These are phyloP conservation scores for Sapajus apella DNA, from an alignment of 2,113 vertebrate species.

Conservation along the genomic window DNA sequence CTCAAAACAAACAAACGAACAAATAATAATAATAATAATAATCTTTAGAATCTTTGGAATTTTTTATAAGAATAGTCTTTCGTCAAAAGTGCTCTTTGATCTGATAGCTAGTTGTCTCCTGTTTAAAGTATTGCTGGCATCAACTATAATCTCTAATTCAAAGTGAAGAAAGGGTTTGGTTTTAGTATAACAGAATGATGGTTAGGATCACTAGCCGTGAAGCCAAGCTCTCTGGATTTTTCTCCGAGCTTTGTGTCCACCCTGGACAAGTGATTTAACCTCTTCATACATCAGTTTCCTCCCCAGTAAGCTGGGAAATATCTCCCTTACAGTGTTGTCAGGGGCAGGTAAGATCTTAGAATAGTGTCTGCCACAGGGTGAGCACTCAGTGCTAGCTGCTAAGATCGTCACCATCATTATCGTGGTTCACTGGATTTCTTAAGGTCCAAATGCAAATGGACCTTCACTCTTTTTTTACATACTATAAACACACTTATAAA, in stretches of 20 bases:
- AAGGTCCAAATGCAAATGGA: not conserved
- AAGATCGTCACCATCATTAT: rapidly evolving
- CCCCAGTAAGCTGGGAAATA: not conserved
- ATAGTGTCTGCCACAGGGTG: not conserved
- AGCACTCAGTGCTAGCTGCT: not conserved
- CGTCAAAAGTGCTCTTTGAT: not conserved
- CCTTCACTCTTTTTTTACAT: not conserved
- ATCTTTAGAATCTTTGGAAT: not conserved
- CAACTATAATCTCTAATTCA: not conserved
- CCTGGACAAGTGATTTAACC: no score
- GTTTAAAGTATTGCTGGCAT: not conserved
- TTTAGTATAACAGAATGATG: not conserved
- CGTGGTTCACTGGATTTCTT: not conserved
- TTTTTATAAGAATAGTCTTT: not conserved
- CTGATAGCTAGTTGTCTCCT: not conserved
- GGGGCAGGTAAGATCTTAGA: not conserved
- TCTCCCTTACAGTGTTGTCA: not conserved
- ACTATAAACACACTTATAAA: not conserved
- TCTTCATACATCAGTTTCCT: not conserved
- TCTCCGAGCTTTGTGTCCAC: not conserved
- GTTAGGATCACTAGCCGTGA: not conserved
- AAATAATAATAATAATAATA: no score
- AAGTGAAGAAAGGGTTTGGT: not conserved
- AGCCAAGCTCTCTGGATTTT: not conserved
- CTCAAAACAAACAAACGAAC: no score